Conservation (phyloP, 2,797 vertebrate species). For the Micromesistius poutassou region DNA sequence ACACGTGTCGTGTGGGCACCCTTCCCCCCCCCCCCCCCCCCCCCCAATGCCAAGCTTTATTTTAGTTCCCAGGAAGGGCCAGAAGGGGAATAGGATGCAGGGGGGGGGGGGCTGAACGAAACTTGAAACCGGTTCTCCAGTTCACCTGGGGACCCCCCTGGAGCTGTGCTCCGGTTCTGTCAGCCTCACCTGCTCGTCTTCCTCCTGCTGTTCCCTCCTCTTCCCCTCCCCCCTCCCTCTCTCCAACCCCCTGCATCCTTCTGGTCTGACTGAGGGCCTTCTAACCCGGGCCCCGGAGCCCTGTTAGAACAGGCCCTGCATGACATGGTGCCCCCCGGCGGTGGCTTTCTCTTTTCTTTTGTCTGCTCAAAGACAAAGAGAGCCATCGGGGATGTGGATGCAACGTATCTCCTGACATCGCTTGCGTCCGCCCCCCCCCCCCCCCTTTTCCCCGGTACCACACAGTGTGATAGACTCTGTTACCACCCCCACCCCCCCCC, state of each 20-base stretch:
- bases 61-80: neutral
- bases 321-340: constrained; percentile 85
- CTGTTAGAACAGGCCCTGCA: constrained; percentile 81
- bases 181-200: constrained; percentile 1
- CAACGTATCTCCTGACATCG: neutral
- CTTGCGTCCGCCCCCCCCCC: constrained; percentile 63
- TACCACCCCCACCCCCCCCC: constrained; percentile 82
- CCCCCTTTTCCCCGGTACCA: constrained; percentile 83
- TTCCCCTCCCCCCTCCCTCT: constrained; percentile 10
- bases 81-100: neutral
- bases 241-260: constrained; percentile 28
- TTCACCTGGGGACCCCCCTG: constrained; percentile 42
- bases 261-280: constrained; percentile 78
- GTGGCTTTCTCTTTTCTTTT: neutral
- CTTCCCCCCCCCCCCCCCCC: no score
- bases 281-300: constrained; percentile 79
- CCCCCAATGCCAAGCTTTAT: constrained; percentile 11
- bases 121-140: constrained; percentile 51
- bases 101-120: no score
- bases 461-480: constrained; percentile 63
- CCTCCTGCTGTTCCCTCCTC: constrained; percentile 20
- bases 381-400: neutral
- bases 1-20: no score
- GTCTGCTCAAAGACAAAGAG: neutral
- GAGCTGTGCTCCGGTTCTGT: constrained; percentile 61